Conservation (phyloP, 1,140 invertebrate genomes). For the Venturia canescens region DNA sequence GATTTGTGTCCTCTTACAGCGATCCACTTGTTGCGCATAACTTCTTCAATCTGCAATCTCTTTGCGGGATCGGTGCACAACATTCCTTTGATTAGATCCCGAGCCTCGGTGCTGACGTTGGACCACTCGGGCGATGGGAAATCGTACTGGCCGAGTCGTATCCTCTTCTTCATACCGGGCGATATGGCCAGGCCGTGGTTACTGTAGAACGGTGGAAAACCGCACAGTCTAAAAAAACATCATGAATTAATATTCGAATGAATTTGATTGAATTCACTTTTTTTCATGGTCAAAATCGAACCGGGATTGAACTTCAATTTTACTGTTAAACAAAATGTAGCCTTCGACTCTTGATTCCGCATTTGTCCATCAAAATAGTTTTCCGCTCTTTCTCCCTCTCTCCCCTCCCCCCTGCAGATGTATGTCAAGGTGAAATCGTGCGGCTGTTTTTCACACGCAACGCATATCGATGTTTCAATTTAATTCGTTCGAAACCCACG, state of each 20-base stretch:
- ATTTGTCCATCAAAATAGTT: no score
- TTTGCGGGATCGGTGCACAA: constrained; percentile 94
- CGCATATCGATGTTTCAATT: no score
- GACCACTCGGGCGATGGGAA: constrained; percentile 98
- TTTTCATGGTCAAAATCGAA: no score
- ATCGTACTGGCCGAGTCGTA: constrained; percentile 96
- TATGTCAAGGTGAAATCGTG: no score
- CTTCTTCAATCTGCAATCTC: constrained; percentile 92
- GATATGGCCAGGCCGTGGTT: constrained; percentile 98
- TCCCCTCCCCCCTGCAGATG: no score
- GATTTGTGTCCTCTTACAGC: constrained; percentile 81
- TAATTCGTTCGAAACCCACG: no score
- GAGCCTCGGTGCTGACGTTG: constrained; percentile 94
- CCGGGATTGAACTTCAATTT: no score
- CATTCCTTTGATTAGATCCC: constrained; percentile 96
- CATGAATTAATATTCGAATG: constrained; percentile 8
- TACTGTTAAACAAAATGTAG: no score
- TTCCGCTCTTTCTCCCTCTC: no score
- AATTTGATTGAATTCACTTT: no score
- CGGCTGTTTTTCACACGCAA: no score
- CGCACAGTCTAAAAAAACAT: constrained; percentile 87
- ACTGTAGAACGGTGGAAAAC: constrained; percentile 99
- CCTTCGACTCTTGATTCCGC: no score
- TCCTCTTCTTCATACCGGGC: constrained; percentile 99
- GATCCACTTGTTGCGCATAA: constrained; percentile 94